Evolutionary conservation across 1,140 invertebrate species (phyloP), one percentile per base, ranked within the genome.

Genomic region (Polypedilum pembai): DNA sequence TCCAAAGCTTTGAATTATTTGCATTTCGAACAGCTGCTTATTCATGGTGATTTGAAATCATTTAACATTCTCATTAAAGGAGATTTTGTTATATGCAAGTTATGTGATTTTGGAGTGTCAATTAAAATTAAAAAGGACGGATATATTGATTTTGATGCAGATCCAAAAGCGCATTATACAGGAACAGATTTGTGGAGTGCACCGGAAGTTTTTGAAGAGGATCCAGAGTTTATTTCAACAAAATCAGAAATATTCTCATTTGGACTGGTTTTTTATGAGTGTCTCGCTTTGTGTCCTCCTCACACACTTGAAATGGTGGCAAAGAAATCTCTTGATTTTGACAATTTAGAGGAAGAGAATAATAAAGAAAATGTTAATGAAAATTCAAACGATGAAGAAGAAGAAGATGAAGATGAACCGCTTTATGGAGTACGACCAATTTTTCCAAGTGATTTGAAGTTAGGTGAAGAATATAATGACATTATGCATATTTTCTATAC

Each of bases 31-130:
- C 88, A 86, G 33, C 82, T 87, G 24, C 83, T 94, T 73, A 80
- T 95, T 10, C 93, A 95, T 77, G 91, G 92, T 45, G 93, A 95
- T 80, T 83, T 95, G 15, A 95, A 95, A 82, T 94, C 92, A 75
- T 90, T 87, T 76, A 95, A 95, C 82, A 83, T 95, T 41, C 84
- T 95, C 8, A 81, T 92, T 8, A 89, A 91, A 78, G 88, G 87
- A 21, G 86, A 93, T 79, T 92, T 92, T 80, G 85, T 87, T 66
- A 85, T 84, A 0, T 90, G 91, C 73, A 94, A 95, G 80, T 81
- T 94, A 3, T 94, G 93, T 81, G 93, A 95, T 80, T 95, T 94
- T 85, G 92, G 93, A 18, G 91, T 93, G 12, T 88, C 89, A 40
- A 76, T 94, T 74, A 88, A 88, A 3, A 78, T 94, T 2, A 88